Base-by-base conservation (phyloP, 2,797 vertebrate species). In the Oreochromis grahami region DNA sequence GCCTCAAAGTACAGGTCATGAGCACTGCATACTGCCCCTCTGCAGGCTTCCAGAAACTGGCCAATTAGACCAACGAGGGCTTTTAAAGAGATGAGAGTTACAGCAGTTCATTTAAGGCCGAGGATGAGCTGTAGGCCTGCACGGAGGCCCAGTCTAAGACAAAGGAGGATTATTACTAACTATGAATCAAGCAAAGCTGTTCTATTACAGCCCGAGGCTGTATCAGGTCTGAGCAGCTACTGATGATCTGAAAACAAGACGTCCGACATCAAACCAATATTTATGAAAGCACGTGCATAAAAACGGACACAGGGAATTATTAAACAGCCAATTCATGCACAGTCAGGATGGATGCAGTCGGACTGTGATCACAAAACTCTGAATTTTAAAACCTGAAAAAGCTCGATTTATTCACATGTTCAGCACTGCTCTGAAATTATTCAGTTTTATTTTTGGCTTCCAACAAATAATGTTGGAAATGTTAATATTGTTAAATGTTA, bases 401-500 rank as follows among this genome's bases (percentile, higher is more conserved):
- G 24, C 24, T 24, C 24, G 24, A 24, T 24, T 24, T 24, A 24
- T 24, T 24, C 24, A 24, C 24, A 24, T 24, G 24, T 24, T 24
- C 24, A 24, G 24, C 24, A 24, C 24, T 24, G 24, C 24, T 24
- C 24, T 24, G 24, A 24, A 24, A 24, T 24, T 24, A 24, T 24
- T 24, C 24, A 24, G 24, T 24, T 24, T 24, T 24, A 24, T 24
- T 24, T 24, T 24, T 24, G 24, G 24, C 24, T 24, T 24, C 24
- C 24, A 24, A 24, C 24, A 24, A 24, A n/a, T n/a, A n/a, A n/a
- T n/a, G n/a, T n/a, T n/a, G n/a, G n/a, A n/a, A n/a, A n/a, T n/a
- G n/a, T n/a, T n/a, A n/a, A n/a, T n/a, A n/a, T n/a, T n/a, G n/a
- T 24, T 24, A 24, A 24, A 34, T 0, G 56, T 60, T 60, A 2